Evolutionary conservation across 2,797 vertebrate species (phyloP), one percentile per base, ranked within the genome.

Genomic region (Acanthornis magna): DNA sequence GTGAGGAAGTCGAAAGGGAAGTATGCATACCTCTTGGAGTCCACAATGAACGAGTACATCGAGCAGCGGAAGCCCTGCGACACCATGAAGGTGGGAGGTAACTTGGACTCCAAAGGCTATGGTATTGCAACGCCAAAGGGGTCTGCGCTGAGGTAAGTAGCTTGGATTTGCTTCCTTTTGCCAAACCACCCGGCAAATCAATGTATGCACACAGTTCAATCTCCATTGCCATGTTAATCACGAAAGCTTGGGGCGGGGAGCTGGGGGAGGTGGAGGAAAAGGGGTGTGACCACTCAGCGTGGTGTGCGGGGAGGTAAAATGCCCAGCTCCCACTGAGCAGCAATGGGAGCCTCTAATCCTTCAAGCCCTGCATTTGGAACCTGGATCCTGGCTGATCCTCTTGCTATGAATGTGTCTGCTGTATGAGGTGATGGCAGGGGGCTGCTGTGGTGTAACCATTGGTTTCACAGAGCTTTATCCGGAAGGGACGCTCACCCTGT

Each of bases 21-120:
- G 98, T 99, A 99, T 5, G 99, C 99, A 89, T 99, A 99, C 97
- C 98, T 99, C 95, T 97, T 99, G 97, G 99, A 99, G 97, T 99
- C 99, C 91, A 99, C 99, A 3, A 99, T 99, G 99, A 99, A 99
- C 2, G 99, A 99, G 97, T 99, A 99, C 96, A 99, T 99, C 42
- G 99, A 99, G 94, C 99, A 99, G 97, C 97, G 99, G 96, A 99
- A 99, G 87, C 99, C 99, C 54, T 99, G 99, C 20, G 99, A 99
- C 97, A 99, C 99, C 85, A 99, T 99, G 99, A 99, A 99, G 98
- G 99, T 99, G 97, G 99, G 99, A 96, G 99, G 99, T 90, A 99
- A 99, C 98, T 98, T 99, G 98, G 99, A 99, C 98, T 99, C 99
- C 93, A 99, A 99, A 97, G 99, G 99, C 97, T 99, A 99, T 95